Base-by-base conservation (phyloP, 2,888 invertebrate species). In the Lycaena phlaeas region DNA sequence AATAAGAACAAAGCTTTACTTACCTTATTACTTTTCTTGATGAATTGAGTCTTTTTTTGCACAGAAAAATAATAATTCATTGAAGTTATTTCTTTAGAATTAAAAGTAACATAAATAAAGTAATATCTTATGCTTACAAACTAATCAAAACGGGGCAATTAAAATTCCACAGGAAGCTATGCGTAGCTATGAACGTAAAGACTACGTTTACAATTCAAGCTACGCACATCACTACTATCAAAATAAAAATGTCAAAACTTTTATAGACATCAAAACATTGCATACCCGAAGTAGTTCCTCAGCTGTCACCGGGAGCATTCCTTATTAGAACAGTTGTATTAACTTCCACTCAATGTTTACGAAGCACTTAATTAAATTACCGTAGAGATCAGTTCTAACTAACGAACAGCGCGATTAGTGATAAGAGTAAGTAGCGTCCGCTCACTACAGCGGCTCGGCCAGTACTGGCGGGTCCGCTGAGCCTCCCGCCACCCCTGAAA, bases 331-430 rank as follows among this genome's bases (percentile, higher is more conserved):
- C 55, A 58, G 61, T 54, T 55, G 59, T 59, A 64, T 65, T 66
- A 49, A 52, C 44, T 52, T 56, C 49, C 60, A 59, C 57, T 52
- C 69, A 70, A 68, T 67, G 71, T 77, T 75, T 66, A 68, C 69
- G 65, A 55, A 66, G 64, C 78, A 79, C 77, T 74, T 76, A 73
- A 78, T 78, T 74, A 62, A 62, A 70, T 78, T 68, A 70, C 64
- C 62, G 67, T 65, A 61, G 62, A 54, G 59, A 47, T 49, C 38
- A 50, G 54, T 46, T 48, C 54, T 51, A 46, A 41, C 43, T 39
- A 37, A 54, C 51, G 57, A 51, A 46, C 49, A n/a, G n/a, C n/a
- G n/a, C n/a, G n/a, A n/a, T n/a, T n/a, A n/a, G 46, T 49, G 49
- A 44, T 22, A 41, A 40, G 46, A 50, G 47, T 48, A 59, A 60